These are phyloP conservation scores for Sebastes baramenuke DNA, from an alignment of 2,797 vertebrate species.

Conservation along the genomic window DNA sequence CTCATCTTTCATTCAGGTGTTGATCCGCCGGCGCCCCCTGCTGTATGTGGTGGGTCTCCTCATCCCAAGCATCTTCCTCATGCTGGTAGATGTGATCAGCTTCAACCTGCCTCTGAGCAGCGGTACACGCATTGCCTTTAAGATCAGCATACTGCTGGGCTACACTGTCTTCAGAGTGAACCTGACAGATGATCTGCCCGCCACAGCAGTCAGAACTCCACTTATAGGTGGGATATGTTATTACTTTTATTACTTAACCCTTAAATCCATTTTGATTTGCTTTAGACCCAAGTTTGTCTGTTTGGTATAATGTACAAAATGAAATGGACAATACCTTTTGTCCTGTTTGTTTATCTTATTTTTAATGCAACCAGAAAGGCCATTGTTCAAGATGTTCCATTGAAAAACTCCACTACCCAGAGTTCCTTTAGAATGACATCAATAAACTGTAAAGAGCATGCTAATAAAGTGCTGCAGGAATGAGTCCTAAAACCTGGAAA, in stretches of 20 bases:
- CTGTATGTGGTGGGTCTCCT: constrained; percentile 85
- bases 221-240: constrained; percentile 82
- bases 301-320: neutral
- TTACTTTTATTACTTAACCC: neutral
- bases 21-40: constrained; percentile 87
- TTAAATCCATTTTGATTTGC: neutral
- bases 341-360: no score
- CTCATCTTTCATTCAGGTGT: constrained; percentile 71
- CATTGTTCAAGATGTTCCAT: no score
- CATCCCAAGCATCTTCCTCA: constrained; percentile 88
- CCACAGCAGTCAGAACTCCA: constrained; percentile 78
- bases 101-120: constrained; percentile 89
- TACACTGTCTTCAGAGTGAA: constrained; percentile 90
- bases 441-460: neutral
- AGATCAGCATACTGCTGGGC: constrained; percentile 88
- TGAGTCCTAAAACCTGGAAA: no score
- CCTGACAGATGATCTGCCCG: constrained; percentile 84
- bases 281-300: neutral
- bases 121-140: constrained; percentile 85
- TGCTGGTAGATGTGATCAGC: constrained; percentile 89
- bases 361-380: no score
- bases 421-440: neutral
- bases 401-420: neutral
- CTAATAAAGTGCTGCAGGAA: neutral
- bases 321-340: neutral